Evolutionary conservation across 2,797 vertebrate genomes (phyloP), one percentile per base, ranked within the genome.

Genomic region (Brachyrhaphis roseni): DNA sequence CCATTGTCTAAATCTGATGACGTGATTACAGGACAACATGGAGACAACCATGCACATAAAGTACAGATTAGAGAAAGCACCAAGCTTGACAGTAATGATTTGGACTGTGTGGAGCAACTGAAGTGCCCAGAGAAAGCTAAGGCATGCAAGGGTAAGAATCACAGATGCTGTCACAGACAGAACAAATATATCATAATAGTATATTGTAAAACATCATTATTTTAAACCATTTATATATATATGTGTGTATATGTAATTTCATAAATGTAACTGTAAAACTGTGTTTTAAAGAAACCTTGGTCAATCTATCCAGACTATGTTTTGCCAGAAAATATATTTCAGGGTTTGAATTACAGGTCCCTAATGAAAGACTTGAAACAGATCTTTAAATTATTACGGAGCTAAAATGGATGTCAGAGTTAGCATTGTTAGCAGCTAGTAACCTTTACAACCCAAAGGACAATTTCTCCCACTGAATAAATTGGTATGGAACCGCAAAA

Each of bases 381-480:
- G 51, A 26, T 26, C 23, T 53, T n/a, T n/a, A 55, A 55, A 55
- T n/a, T n/a, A 55, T n/a, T n/a, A 55, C 1, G 1, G 53, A n/a
- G 23, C 26, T 12, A n/a, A 55, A 55, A n/a, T 55, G 8, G 26
- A 55, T 55, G 26, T 6, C 53, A 55, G 26, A 5, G 10, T 55
- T 55, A 55, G 26, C 26, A 55, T 12, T 55, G 26, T 55, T 55
- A 55, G 26, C 26, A 55, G 26, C 26, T 11, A 53, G 51, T 57
- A 31, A 59, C n/a, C 55, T 31, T 59, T 59, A 28, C 13, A 59
- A 28, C 57, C 57, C 57, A 31, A 59, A 59, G 57, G 13, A 28
- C 57, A 28, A 59, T 59, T 59, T 28, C 28, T 59, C n/a, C 57
- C 57, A 59, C 57, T 59, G 57, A 59, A 59, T 59, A 59, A 28